Conservation (phyloP, 2,888 invertebrate genomes). For the Tachystola acroxantha region DNA sequence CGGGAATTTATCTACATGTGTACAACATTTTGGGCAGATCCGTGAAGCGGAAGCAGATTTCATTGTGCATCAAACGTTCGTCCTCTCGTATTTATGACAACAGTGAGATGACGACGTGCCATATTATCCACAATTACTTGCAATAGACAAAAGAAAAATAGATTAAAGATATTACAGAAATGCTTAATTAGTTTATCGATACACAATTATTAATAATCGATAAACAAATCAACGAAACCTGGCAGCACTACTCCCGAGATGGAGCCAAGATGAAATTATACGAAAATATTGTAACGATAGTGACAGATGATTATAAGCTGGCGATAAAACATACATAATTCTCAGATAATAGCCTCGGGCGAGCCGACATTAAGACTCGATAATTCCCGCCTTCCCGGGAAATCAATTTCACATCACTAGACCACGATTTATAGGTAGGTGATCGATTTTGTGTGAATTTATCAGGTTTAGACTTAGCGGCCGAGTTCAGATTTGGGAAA, state of each 20-base stretch:
- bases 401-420: conserved; percentile 64
- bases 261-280: conserved; percentile 70
- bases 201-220: conserved; percentile 1
- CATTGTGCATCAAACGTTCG: too few species aligned
- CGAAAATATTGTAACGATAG: conserved; percentile 76
- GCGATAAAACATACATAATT: conserved; percentile 78
- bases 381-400: conserved; percentile 50
- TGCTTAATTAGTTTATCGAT: too few species aligned
- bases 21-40: too few species aligned
- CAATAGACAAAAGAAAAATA: too few species aligned
- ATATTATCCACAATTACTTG: too few species aligned
- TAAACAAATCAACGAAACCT: conserved; percentile 19
- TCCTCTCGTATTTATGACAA: too few species aligned
- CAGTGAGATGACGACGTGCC: too few species aligned
- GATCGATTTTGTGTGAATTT: conserved; percentile 32
- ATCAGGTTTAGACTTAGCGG: too few species aligned
- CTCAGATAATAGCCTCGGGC: conserved; percentile 57
- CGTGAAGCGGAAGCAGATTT: too few species aligned
- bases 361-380: conserved; percentile 37
- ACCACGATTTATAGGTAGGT: conserved; percentile 33
- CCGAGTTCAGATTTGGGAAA: too few species aligned
- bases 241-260: conserved; percentile 30
- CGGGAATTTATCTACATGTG: too few species aligned
- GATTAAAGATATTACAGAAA: too few species aligned
- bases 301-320: conserved; percentile 78